Evolutionary conservation across 2,113 vertebrate genomes (phyloP).

Genomic region (Charadrius vociferus): DNA sequence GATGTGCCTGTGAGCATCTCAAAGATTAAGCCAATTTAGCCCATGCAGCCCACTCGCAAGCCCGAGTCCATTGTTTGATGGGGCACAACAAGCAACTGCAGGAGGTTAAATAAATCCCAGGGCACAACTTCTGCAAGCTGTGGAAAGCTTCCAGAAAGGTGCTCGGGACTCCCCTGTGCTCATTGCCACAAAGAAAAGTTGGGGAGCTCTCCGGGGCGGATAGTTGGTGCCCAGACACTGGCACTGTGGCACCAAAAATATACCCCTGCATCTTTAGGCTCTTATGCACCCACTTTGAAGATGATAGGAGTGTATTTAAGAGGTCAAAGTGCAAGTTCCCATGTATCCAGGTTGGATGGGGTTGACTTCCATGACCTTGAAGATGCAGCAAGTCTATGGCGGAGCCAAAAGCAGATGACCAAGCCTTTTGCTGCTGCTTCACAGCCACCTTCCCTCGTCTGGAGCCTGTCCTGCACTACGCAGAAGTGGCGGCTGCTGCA

Average conservation of each 20-base stretch:
- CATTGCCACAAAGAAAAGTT: not conserved
- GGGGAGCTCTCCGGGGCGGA: not conserved
- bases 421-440: not conserved
- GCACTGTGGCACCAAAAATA: not conserved
- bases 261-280: not conserved
- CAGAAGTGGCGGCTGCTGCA: not conserved
- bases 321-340: not conserved
- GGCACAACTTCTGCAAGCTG: not conserved
- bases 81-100: not conserved
- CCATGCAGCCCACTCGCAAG: not conserved
- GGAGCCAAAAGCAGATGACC: not conserved
- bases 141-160: not conserved
- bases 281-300: not conserved
- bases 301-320: not conserved
- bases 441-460: not conserved
- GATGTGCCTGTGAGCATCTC: not conserved
- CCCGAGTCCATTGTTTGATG: not conserved
- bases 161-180: not conserved
- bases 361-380: not conserved
- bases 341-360: not conserved
- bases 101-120: constrained; percentile 2
- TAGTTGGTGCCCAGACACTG: not conserved
- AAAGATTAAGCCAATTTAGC: not conserved
- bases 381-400: not conserved
- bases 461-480: not conserved